Evolutionary conservation across 2,888 invertebrate genomes (phyloP).

Genomic region (Chalcis sispes): DNA sequence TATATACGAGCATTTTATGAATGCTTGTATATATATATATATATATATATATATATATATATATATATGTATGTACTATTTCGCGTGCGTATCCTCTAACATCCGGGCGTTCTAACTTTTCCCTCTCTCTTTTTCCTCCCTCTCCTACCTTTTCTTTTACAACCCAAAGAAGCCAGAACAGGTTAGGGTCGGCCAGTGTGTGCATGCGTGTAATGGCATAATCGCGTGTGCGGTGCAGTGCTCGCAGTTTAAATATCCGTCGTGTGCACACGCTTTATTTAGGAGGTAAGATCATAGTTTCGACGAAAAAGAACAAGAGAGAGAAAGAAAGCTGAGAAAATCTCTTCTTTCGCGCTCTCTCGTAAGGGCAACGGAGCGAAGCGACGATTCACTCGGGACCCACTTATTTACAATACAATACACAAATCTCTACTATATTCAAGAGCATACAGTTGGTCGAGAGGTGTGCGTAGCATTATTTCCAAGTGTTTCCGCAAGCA

Average conservation of each 20-base stretch:
- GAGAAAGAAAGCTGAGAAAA: too few species aligned
- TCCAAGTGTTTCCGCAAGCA: constrained; percentile 6
- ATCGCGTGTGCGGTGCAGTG: constrained; percentile 7
- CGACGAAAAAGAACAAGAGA: too few species aligned
- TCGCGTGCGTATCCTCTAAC: too few species aligned
- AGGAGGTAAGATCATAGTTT: too few species aligned
- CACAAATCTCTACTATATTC: too few species aligned
- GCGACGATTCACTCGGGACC: constrained; percentile 11
- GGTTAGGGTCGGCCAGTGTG: constrained; percentile 45
- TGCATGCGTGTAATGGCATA: constrained; percentile 5
- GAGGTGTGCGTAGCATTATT: constrained; percentile 1
- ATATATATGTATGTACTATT: neutral
- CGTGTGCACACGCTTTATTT: constrained; percentile 20
- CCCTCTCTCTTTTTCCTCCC: constrained; percentile 33
- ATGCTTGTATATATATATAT: too few species aligned
- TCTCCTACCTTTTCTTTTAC: neutral
- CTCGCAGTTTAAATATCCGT: constrained; percentile 16
- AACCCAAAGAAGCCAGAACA: constrained; percentile 33
- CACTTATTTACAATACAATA: constrained; percentile 28
- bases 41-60: neutral
- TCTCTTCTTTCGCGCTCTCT: constrained; percentile 33
- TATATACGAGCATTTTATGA: too few species aligned
- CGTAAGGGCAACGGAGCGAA: constrained; percentile 28
- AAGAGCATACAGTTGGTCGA: constrained; percentile 16
- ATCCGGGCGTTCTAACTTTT: constrained; percentile 29